Evolutionary conservation across 2,888 invertebrate genomes (phyloP), one percentile per base, ranked within the genome.

Genomic region (Heliconius charithonia): DNA sequence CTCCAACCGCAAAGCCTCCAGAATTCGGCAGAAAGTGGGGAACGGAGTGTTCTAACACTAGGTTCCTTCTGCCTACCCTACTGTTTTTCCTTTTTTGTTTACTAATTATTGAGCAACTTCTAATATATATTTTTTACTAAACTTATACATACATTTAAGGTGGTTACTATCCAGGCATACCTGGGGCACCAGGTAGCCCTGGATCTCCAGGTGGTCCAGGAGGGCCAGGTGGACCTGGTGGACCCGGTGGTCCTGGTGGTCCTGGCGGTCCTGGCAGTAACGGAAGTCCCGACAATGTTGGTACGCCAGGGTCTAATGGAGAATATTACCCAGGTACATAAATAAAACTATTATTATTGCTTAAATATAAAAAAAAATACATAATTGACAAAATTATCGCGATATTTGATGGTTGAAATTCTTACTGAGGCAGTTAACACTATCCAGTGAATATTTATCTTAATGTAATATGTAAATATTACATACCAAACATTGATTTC

Each of bases 181-280:
- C 78, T 27, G 73, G 77, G 7, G 3, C 27, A 0, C 78, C 73
- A 29, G 79, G 79, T 1, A 80, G 32, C 69, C 80, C 76, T 37
- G 74, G 74, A 9, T 4, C 37, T 0, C 74, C 79, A 25, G 71
- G 66, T 3, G 3, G 45, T 1, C 74, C 79, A 22, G 71, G 66
- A 1, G 3, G 45, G 0, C 77, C 66, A 59, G 63, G 62, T n/a
- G 73, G 67, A 0, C 7, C 65, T 6, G 27, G 65, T 65, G 67
- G 67, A 37, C 89, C 88, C 9, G 90, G 91, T 13, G 87, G 88
- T 13, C 85, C 85, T 63, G 84, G 84, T 16, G 79, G 79, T 4
- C 79, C 79, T 19, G 70, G 75, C 2, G 6, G 59, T 2, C 74
- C 79, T n/a, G 74, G 70, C 1, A 1, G 29, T 51, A 51, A 51